Percentiles rank a stretch among this genome's conserved stretches.
These are phyloP conservation scores for Ataeniobius toweri DNA, from an alignment of 2,797 vertebrate genomes.

Conservation along the genomic window DNA sequence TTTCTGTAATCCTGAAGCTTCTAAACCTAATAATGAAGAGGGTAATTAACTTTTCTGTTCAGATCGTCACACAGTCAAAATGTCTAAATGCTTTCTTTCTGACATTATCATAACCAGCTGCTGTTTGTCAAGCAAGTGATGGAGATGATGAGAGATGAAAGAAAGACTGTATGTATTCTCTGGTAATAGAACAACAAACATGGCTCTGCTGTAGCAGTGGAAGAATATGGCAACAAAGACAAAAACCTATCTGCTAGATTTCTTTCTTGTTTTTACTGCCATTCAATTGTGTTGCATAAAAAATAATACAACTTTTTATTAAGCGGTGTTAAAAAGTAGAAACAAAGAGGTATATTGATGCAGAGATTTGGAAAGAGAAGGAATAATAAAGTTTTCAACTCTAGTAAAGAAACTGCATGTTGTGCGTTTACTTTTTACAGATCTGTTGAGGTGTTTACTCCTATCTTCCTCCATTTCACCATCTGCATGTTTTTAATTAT, in stretches of 20 bases:
- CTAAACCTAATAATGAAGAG: background rate
- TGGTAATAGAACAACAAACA: background rate
- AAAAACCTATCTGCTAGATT: background rate
- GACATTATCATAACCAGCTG: background rate
- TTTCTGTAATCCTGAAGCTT: background rate
- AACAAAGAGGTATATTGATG: constrained; percentile 1
- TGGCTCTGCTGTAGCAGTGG: background rate
- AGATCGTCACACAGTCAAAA: too few relatives aligned
- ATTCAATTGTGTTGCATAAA: constrained; percentile 18
- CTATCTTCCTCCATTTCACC: constrained; percentile 7
- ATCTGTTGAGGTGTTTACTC: constrained; percentile 28
- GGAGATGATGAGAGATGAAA: background rate
- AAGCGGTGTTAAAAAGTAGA: constrained; percentile 31
- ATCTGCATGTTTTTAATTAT: constrained; percentile 55
- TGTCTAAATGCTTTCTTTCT: background rate
- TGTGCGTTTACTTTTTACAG: constrained; percentile 40
- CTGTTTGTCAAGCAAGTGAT: background rate
- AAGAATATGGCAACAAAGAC: background rate
- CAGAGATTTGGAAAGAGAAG: constrained; percentile 12
- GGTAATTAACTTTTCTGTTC: background rate
- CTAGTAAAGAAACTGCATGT: constrained; percentile 41
- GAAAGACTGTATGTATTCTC: background rate
- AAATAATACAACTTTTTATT: constrained; percentile 41
- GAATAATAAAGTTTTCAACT: constrained; percentile 31
- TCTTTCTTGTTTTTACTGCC: constrained; percentile 3